Evolutionary conservation across 2,888 invertebrate species (phyloP), one percentile per base, ranked within the genome.

Genomic region (Ormyrus labotus): DNA sequence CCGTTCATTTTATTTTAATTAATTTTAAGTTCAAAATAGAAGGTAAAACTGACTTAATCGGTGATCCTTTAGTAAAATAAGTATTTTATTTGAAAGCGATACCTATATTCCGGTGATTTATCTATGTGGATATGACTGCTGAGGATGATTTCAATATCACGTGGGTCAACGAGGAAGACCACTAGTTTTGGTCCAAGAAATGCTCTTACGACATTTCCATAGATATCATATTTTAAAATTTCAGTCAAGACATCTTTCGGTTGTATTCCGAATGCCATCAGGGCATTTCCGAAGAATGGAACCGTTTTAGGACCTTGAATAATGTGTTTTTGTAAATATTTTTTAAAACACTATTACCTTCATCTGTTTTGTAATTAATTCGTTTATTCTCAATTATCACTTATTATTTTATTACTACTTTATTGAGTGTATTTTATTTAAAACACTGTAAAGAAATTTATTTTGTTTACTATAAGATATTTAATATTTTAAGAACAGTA

Each of bases 51-150:
- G 9, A 11, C n/a, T 58, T 58, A 58, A 47, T 53, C 19, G 8
- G 9, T 48, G 51, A 63, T 11, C n/a, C 2, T 65, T 50, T 47
- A 45, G 47, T 47, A 10, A 50, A 6, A 4, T 7, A 65, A 65
- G 19, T 47, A 47, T 77, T 53, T 61, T 7, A 53, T 67, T n/a
- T 19, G 19, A 19, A 19, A 19, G 19, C 58, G 10, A 68, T 67
- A 89, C 90, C 85, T 86, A 82, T 90, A 91, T 57, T 91, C 91
- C 0, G 84, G 61, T 2, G 91, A 86, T 85, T 91, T 91, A 70
- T 91, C 88, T 6, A 91, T 87, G 72, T 91, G 89, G 9, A 89
- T 87, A 6, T 84, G 73, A 78, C 91, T 91, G 48, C 89, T 83
- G 0, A 91, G 86, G 73, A 91, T 89, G 9, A 89, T 69, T 84